Evolutionary conservation across 2,888 invertebrate genomes (phyloP).

Genomic region (Micropterix aruncella): DNA sequence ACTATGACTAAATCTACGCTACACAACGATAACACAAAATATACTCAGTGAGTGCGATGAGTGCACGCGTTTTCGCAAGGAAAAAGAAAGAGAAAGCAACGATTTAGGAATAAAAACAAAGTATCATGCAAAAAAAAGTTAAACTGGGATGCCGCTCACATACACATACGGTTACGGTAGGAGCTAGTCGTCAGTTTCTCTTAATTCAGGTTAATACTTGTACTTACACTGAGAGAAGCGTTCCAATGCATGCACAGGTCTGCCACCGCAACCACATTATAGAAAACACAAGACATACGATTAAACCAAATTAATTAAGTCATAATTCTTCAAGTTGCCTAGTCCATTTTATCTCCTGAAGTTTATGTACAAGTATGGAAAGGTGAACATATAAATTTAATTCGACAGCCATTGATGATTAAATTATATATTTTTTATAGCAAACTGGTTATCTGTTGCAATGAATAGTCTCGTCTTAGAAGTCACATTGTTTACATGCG

Average conservation of each 20-base stretch:
- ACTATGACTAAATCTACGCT: background rate
- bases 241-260: conserved; percentile 83
- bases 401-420: too few relatives aligned
- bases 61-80: background rate
- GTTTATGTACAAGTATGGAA: too few relatives aligned
- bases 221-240: conserved; percentile 86
- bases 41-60: background rate
- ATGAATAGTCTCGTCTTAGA: too few relatives aligned
- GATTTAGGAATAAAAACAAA: background rate
- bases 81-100: background rate
- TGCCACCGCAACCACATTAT: conserved; percentile 18
- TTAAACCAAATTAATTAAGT: too few relatives aligned
- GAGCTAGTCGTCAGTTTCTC: too few relatives aligned
- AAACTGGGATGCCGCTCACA: background rate
- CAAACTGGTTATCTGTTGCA: too few relatives aligned
- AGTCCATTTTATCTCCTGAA: too few relatives aligned
- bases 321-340: too few relatives aligned
- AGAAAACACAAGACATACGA: conserved; percentile 1
- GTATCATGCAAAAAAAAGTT: background rate
- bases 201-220: too few relatives aligned
- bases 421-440: too few relatives aligned
- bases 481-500: too few relatives aligned
- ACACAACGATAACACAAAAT: background rate
- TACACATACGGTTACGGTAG: background rate
- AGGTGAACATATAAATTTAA: too few relatives aligned